Percentiles rank a stretch among this genome's conserved stretches.
Conservation (phyloP, 53 echinoderm and acorn worm genomes). For the Mesocentrotus franciscanus region DNA sequence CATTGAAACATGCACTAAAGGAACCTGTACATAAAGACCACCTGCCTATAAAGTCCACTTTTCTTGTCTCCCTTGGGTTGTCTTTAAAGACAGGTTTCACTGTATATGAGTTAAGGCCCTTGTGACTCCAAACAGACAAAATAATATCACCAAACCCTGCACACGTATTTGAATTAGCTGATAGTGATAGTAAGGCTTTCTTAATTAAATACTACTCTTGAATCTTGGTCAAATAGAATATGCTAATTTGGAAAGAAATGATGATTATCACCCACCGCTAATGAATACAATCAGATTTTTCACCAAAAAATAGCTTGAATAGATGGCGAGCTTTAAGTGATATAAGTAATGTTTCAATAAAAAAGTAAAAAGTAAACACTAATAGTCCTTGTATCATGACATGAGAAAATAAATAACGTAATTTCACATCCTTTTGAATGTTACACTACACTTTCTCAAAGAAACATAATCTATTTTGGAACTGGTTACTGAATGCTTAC, state of each 20-base stretch:
- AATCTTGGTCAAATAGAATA: neutral
- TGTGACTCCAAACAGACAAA: neutral
- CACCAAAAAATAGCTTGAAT: neutral
- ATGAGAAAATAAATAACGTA: no score
- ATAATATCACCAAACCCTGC: neutral
- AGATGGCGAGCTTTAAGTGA: no score
- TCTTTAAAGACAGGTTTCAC: no score
- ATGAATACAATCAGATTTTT: neutral
- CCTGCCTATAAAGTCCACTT: no score
- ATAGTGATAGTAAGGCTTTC: neutral
- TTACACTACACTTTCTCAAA: neutral
- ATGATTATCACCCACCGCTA: neutral
- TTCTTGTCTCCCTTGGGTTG: no score
- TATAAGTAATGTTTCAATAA: no score
- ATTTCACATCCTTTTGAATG: neutral
- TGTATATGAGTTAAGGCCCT: no score
- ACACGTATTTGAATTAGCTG: neutral
- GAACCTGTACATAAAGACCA: no score
- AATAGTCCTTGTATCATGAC: no score
- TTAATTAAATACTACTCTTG: neutral
- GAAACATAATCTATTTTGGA: neutral
- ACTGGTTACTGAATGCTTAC: neutral
- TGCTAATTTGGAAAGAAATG: neutral
- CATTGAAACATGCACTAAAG: no score
- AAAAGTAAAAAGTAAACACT: no score